Evolutionary conservation across 2,113 vertebrate genomes (phyloP).

Genomic region (Tiliqua scincoides): DNA sequence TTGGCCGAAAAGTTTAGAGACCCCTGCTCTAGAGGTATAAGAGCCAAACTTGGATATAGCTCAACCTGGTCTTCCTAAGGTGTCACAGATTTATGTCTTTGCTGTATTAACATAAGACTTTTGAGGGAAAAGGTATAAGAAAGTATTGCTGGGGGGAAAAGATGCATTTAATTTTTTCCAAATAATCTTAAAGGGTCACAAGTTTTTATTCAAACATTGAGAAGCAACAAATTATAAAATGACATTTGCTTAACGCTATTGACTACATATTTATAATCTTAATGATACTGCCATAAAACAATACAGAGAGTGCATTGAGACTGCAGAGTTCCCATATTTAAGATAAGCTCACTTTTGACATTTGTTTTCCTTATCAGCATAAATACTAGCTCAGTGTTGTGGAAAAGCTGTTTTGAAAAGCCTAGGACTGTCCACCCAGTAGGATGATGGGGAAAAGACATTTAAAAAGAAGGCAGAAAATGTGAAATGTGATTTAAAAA

Average conservation of each 20-base stretch:
- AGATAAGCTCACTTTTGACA: conserved; percentile 38
- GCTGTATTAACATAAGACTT: background rate
- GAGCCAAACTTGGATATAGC: background rate
- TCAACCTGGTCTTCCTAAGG: background rate
- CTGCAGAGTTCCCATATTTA: conserved; percentile 29
- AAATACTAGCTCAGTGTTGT: conserved; percentile 27
- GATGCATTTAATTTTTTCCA: background rate
- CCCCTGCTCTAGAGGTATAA: too few relatives aligned
- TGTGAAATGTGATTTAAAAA: conserved; percentile 23
- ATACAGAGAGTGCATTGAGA: conserved; percentile 47
- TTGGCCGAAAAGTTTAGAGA: too few relatives aligned
- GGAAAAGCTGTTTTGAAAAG: conserved; percentile 32
- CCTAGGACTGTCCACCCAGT: fast-evolving
- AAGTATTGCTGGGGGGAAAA: conserved; percentile 34
- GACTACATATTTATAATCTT: conserved; percentile 38
- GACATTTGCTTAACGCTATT: conserved; percentile 51
- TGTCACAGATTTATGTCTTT: background rate
- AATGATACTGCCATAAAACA: conserved; percentile 44
- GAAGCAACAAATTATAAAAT: conserved; percentile 12
- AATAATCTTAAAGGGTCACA: background rate
- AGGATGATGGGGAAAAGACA: conserved; percentile 20
- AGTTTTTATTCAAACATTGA: background rate
- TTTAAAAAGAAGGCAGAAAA: background rate
- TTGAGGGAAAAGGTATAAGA: conserved; percentile 3
- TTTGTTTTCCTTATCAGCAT: conserved; percentile 59